A percentile compares a stretch with the other conserved stretches of the same genome.
Evolutionary conservation across 2,888 invertebrate genomes (phyloP).

Genomic region (Eledona agricola): DNA sequence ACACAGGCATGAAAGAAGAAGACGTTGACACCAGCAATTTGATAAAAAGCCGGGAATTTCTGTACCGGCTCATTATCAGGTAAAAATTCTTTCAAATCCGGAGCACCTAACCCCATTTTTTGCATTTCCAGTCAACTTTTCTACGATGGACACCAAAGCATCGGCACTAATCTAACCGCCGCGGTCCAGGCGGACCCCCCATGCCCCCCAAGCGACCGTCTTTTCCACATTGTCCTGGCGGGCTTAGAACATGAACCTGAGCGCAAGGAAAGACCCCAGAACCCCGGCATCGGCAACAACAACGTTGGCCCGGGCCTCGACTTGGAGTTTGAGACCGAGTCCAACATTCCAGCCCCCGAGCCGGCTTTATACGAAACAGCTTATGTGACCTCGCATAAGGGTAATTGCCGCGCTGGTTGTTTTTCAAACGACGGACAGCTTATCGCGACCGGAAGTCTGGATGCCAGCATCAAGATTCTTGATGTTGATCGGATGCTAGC

Average conservation of each 20-base stretch:
- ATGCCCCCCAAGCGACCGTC: conserved; percentile 94
- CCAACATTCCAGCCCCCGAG: conserved; percentile 91
- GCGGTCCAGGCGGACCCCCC: conserved; percentile 91
- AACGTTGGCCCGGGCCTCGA: conserved; percentile 80
- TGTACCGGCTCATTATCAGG: conserved; percentile 95
- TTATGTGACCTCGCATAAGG: conserved; percentile 98
- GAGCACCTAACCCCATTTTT: conserved; percentile 31
- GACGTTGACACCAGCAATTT: conserved; percentile 77
- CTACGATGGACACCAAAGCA: conserved; percentile 96
- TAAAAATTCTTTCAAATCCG: conserved; percentile 54
- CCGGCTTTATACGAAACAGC: conserved; percentile 98
- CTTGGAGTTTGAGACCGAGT: conserved; percentile 96
- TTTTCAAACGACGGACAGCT: conserved; percentile 95
- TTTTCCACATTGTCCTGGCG: conserved; percentile 84
- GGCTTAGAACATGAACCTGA: conserved; percentile 88
- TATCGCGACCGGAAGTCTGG: conserved; percentile 97
- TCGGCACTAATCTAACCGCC: conserved; percentile 85
- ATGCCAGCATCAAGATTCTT: conserved; percentile 98
- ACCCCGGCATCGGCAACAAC: conserved; percentile 69
- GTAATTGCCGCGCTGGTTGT: conserved; percentile 93
- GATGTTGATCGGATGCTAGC: conserved; percentile 99
- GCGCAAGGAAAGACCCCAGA: conserved; percentile 69
- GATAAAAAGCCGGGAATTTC: conserved; percentile 86
- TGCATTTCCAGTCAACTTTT: conserved; percentile 83
- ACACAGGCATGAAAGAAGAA: conserved; percentile 59